A percentile compares a stretch with the other conserved stretches of the same genome.
Evolutionary conservation across 2,888 invertebrate species (phyloP).

Genomic region (Venustoraphidia nigricollis): DNA sequence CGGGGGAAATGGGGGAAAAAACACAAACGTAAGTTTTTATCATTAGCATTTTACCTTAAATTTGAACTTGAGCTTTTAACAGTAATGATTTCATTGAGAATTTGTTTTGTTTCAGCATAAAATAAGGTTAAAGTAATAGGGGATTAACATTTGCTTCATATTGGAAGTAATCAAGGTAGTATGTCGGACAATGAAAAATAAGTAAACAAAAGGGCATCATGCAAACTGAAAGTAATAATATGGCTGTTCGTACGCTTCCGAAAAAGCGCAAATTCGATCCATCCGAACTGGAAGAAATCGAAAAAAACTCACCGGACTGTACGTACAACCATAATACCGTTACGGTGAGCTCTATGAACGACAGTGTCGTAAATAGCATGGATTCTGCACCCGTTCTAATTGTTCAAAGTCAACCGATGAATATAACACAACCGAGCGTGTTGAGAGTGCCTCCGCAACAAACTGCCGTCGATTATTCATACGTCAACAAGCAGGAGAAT

Average conservation of each 20-base stretch:
- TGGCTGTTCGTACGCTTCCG: conserved; percentile 64
- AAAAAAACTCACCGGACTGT: conserved; percentile 23
- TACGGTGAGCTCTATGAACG: conserved; percentile 16
- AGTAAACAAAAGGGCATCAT: no score
- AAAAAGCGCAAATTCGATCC: conserved; percentile 85
- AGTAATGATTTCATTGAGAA: no score
- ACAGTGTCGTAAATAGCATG: conserved; percentile 17
- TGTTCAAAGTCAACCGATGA: conserved; percentile 16
- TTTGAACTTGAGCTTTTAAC: no score
- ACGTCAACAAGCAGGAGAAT: conserved; percentile 12
- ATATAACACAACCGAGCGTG: conserved; percentile 17
- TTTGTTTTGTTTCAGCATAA: no score
- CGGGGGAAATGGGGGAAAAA: no score
- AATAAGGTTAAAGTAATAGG: no score
- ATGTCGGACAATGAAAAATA: no score
- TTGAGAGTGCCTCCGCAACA: conserved; percentile 36
- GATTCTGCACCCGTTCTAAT: conserved; percentile 27
- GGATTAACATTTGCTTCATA: no score
- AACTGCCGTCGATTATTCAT: conserved; percentile 41
- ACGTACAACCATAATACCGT: conserved; percentile 1
- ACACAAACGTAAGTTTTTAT: no score
- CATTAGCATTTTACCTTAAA: no score
- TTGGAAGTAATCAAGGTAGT: no score
- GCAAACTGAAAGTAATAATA: conserved; percentile 14
- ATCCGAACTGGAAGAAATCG: conserved; percentile 57